Evolutionary conservation across 2,888 invertebrate species (phyloP).

Genomic region (Chrysopilus asiliformis): DNA sequence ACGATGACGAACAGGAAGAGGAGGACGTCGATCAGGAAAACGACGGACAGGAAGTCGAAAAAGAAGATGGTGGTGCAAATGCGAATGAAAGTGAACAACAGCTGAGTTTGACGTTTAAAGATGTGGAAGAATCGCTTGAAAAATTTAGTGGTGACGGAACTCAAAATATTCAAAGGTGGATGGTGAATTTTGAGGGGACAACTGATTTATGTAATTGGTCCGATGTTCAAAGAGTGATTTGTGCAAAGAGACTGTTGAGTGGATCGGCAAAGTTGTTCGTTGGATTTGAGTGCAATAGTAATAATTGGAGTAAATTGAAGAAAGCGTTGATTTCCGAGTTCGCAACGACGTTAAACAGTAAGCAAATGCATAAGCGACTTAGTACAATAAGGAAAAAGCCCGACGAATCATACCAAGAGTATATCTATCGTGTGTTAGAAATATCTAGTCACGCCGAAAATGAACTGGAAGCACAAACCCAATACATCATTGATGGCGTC

Average conservation of each 20-base stretch:
- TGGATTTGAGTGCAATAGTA: slow-evolving; percentile 3
- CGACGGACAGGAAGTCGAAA: background rate
- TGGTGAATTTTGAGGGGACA: background rate
- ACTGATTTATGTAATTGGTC: background rate
- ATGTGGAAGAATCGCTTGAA: slow-evolving; percentile 3
- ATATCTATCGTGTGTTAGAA: slow-evolving; percentile 12
- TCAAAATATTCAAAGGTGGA: slow-evolving; percentile 1
- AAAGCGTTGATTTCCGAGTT: slow-evolving; percentile 6
- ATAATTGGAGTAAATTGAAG: slow-evolving; percentile 6
- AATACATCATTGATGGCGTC: no score
- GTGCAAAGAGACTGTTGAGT: slow-evolving; percentile 4
- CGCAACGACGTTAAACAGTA: slow-evolving; percentile 3
- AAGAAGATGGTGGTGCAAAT: background rate
- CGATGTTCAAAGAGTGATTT: slow-evolving; percentile 1
- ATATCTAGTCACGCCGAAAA: slow-evolving; percentile 18
- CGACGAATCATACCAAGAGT: slow-evolving; percentile 5
- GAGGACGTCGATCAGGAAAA: background rate
- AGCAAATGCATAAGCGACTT: slow-evolving; percentile 5
- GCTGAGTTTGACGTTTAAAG: background rate
- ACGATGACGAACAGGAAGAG: no score
- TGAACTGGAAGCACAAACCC: slow-evolving; percentile 6
- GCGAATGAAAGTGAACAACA: no score
- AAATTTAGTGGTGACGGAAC: no score
- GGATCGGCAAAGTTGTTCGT: slow-evolving; percentile 8
- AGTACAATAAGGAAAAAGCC: slow-evolving; percentile 4